These are phyloP conservation scores for Rhynchonycteris naso DNA, from an alignment of 2,797 vertebrate species.

Conservation along the genomic window DNA sequence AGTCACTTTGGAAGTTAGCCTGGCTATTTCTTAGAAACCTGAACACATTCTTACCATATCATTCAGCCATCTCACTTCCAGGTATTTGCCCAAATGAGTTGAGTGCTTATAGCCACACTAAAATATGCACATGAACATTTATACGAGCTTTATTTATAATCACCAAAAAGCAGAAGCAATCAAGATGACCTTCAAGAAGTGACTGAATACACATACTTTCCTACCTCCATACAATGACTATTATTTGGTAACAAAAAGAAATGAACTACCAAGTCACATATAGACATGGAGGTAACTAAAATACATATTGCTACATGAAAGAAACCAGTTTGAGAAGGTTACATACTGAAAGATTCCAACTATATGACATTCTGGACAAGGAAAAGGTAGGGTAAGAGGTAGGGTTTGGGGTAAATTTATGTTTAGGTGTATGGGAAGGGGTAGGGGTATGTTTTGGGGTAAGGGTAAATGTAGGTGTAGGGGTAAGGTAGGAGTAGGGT, in stretches of 20 bases:
- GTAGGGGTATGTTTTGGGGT: too few species aligned
- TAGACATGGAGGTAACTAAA: neutral
- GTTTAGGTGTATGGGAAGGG: too few species aligned
- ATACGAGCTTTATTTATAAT: neutral
- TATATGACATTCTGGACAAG: neutral
- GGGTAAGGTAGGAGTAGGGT: too few species aligned
- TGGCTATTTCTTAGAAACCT: neutral
- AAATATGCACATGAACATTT: neutral
- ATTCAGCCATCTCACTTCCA: neutral
- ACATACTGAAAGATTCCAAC: neutral
- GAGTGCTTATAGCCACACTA: neutral
- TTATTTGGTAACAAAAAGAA: neutral
- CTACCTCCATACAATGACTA: neutral
- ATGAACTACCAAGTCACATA: neutral
- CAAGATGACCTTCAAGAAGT: neutral
- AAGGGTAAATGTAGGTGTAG: too few species aligned
- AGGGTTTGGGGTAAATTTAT: too few species aligned
- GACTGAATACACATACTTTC: neutral
- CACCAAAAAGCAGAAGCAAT: neutral
- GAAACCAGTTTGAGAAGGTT: neutral
- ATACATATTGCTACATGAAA: neutral
- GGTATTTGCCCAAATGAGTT: neutral
- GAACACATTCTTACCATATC: neutral
- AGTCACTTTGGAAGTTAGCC: neutral
- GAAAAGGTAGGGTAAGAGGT: neutral